Base-by-base conservation (phyloP, 2,888 invertebrate species). In the Drosophila affinis region DNA sequence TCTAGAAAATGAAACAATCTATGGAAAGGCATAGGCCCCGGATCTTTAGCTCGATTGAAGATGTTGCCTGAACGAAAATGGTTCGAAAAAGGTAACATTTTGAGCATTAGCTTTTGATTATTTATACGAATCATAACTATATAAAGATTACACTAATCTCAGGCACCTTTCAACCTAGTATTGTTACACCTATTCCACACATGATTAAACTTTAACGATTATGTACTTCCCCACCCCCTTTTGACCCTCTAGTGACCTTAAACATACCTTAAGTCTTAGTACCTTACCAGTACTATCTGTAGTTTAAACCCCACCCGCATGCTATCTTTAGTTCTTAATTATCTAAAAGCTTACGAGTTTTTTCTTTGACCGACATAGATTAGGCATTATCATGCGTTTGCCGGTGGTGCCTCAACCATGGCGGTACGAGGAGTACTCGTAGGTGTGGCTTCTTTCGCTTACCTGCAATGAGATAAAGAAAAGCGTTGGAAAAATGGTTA, bases 391-490 rank as follows among this genome's bases (percentile, higher is more conserved):
- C 67, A 39, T n/a, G 6, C 39, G 14, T n/a, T 5, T 32, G 32
- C 32, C 4, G 9, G 9, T 24, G 9, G 9, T 24, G 24, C 24
- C 24, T 24, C 24, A 5, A 24, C 24, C 4, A 24, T 29, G 29
- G 7, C 0, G 29, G 29, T 29, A 29, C 29, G 29, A 9, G 21
- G 21, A 21, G 21, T 21, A 21, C n/a, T n/a, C 2, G 27, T 29
- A 29, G 29, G 29, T 68, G 61, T 46, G 55, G 48, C 53, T 49
- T 61, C 39, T 39, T 39, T 39, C 39, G 76, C 82, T 82, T 85
- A 82, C 82, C 82, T 82, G 88, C 52, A 87, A 87, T 55, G 67
- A 82, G 70, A 85, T 64, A 77, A 63, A 74, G 76, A 73, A 69
- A 79, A 63, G 55, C 56, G 62, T 69, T 64, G 52, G 48, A 62